phyloP scores from a whole-genome alignment of 2,888 invertebrate species.

The Eugnorisma glareosa region DNA sequence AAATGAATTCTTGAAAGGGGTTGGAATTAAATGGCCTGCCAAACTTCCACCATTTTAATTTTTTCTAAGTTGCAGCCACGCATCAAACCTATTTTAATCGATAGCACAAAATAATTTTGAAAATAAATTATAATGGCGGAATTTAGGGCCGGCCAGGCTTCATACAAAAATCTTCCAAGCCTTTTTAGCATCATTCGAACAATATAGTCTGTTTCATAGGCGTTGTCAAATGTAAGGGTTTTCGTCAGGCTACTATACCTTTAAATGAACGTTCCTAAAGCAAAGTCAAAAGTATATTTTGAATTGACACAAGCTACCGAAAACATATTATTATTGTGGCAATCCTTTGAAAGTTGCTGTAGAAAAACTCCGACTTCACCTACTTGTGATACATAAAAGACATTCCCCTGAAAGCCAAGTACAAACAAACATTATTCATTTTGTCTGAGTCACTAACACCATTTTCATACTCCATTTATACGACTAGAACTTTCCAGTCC shows the following conservation, averaged over 20 bases:
- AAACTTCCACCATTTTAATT: no score
- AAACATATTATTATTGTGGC: not conserved
- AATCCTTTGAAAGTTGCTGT: no score
- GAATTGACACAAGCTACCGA: not conserved
- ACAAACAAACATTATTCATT: not conserved
- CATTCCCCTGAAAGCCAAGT: not conserved
- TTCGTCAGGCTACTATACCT: not conserved
- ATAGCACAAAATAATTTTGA: no score
- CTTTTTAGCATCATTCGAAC: not conserved
- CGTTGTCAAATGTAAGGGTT: not conserved
- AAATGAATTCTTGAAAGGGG: not conserved
- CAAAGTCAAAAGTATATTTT: not conserved
- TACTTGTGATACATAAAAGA: not conserved
- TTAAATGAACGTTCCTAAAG: not conserved
- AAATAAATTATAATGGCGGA: no score
- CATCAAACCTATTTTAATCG: no score
- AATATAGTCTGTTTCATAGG: not conserved
- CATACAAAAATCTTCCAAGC: no score
- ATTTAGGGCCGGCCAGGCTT: no score
- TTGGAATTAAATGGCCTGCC: no score
- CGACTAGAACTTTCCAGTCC: conserved; percentile 37
- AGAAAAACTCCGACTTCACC: not conserved
- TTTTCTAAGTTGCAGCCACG: no score
- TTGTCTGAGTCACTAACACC: not conserved
- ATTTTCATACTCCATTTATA: not conserved